A percentile compares a stretch with the other conserved stretches of the same genome.
Evolutionary conservation across 2,113 vertebrate genomes (phyloP).

Genomic region (Lanius collurio): DNA sequence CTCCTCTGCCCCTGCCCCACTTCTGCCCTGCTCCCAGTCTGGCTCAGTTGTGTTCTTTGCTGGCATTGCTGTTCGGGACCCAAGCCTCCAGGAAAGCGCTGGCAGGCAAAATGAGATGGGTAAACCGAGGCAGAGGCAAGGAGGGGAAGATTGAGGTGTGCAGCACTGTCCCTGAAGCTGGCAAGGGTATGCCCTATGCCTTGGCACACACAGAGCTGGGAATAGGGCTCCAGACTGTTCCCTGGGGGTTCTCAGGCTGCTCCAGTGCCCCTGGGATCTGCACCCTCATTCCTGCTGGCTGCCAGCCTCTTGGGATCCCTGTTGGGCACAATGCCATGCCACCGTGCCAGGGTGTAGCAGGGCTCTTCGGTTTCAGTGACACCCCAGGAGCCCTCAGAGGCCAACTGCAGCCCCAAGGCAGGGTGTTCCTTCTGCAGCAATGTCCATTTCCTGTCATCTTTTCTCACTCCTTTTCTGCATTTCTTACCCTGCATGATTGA

Average conservation of each 20-base stretch:
- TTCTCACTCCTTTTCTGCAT: not conserved
- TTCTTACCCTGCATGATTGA: not conserved
- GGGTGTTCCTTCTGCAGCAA: not conserved
- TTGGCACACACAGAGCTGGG: not conserved
- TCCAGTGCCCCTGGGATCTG: not conserved
- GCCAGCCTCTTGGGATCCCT: not conserved
- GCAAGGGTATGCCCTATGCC: not conserved
- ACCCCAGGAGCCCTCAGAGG: not conserved
- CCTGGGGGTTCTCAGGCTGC: not conserved
- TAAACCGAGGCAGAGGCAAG: not conserved
- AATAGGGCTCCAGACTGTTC: fast-evolving
- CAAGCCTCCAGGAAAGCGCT: not conserved
- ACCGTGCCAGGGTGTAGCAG: fast-evolving
- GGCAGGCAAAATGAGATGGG: not conserved
- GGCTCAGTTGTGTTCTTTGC: not conserved
- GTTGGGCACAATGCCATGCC: not conserved
- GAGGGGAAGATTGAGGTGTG: fast-evolving
- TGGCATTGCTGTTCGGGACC: not conserved
- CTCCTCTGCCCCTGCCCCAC: fast-evolving
- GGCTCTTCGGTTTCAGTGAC: not conserved
- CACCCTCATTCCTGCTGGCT: not conserved
- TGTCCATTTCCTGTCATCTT: conserved; percentile 1
- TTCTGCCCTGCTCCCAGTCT: not conserved
- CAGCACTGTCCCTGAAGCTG: not conserved
- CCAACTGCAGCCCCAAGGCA: not conserved